A percentile compares a stretch with the other conserved stretches of the same genome.
Evolutionary conservation across 2,113 vertebrate genomes (phyloP).

Genomic region (Gila orcuttii): DNA sequence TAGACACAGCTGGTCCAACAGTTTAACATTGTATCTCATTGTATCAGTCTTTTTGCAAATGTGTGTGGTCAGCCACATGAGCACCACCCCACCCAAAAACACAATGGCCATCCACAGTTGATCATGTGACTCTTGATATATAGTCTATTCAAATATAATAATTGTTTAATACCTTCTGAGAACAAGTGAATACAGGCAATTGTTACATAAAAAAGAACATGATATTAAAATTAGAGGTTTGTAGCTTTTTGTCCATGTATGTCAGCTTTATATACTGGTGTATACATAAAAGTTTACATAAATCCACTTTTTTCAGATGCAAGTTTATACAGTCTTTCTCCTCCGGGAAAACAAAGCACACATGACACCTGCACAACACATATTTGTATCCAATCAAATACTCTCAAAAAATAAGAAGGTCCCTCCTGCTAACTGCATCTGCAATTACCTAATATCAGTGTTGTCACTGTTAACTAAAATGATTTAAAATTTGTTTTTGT

Average conservation of each 20-base stretch:
- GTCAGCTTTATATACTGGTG: neutral
- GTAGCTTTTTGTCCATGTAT: neutral
- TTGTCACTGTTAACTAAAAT: neutral
- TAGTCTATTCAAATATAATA: neutral
- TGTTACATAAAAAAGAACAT: neutral
- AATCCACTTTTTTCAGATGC: neutral
- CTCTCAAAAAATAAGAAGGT: neutral
- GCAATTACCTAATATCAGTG: neutral
- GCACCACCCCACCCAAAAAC: neutral
- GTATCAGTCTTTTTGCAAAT: conserved; percentile 1
- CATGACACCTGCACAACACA: neutral
- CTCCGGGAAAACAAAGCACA: neutral
- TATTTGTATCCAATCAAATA: neutral
- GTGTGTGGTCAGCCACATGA: neutral
- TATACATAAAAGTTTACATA: neutral
- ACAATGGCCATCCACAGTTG: neutral
- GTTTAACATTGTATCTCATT: neutral
- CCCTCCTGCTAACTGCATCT: neutral
- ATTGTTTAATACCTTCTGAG: neutral
- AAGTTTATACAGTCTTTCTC: neutral
- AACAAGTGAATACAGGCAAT: neutral
- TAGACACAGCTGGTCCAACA: neutral
- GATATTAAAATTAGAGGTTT: neutral
- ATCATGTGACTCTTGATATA: conserved; percentile 1
- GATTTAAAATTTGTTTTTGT: neutral